phyloP scores from a whole-genome alignment of 2,797 vertebrate species.

The Chromobotia macracanthus region DNA sequence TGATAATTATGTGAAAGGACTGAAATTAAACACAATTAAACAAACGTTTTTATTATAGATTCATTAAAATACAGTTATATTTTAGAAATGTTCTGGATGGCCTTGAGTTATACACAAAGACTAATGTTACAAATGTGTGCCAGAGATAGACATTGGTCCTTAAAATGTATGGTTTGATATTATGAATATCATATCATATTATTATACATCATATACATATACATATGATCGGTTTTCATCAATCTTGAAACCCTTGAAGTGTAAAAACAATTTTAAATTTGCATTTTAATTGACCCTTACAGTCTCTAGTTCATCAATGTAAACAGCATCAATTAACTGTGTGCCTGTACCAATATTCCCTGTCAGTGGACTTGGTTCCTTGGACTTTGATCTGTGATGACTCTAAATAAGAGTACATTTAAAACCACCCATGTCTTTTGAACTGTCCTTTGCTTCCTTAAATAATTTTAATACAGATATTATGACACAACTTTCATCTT shows the following conservation, averaged over 20 bases:
- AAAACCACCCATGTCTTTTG: slow-evolving; percentile 39
- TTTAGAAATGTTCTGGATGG: slow-evolving; percentile 3
- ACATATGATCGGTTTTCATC: not conserved
- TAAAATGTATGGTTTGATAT: not conserved
- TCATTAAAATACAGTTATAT: not conserved
- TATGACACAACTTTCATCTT: slow-evolving; percentile 31
- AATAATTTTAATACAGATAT: slow-evolving; percentile 45
- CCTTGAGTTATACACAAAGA: not conserved
- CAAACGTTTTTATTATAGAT: not conserved
- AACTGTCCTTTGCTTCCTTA: slow-evolving; percentile 19
- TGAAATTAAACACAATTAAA: slow-evolving; percentile 17
- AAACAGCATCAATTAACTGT: not conserved
- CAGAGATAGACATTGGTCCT: slow-evolving; percentile 1
- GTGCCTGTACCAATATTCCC: too few species aligned
- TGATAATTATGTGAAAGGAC: not conserved
- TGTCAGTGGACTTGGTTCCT: slow-evolving; percentile 17
- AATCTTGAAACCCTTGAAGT: slow-evolving; percentile 10
- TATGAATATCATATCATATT: not conserved
- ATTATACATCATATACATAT: slow-evolving; percentile 20
- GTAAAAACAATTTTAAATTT: slow-evolving; percentile 13
- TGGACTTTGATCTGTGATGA: slow-evolving; percentile 21
- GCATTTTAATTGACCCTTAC: slow-evolving; percentile 2
- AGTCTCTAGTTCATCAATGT: not conserved
- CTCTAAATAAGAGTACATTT: slow-evolving; percentile 1
- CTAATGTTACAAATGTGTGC: not conserved